phyloP scores from a whole-genome alignment of 35 echinoderm and acorn worm species.

The Chiridota heheva region DNA sequence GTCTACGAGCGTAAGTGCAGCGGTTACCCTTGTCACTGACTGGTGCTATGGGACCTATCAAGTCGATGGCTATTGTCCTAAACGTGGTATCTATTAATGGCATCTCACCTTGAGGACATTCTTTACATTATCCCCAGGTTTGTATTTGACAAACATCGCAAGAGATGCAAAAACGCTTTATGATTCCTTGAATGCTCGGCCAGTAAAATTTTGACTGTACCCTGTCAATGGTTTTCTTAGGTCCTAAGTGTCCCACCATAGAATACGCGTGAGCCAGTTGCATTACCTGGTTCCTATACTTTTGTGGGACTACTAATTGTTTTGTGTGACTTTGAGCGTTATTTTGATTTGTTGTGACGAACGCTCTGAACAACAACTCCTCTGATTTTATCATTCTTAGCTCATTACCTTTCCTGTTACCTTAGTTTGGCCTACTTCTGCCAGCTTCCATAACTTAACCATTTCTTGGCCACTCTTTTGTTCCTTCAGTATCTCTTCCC shows the following conservation, averaged over 20 bases:
- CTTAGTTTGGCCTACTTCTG: not conserved
- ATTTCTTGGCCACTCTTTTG: not conserved
- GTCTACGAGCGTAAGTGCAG: constrained; percentile 41
- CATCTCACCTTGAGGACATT: too few species aligned
- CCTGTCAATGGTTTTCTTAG: constrained; percentile 26
- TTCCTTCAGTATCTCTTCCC: not conserved
- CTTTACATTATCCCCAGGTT: not conserved
- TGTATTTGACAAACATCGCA: constrained; percentile 36
- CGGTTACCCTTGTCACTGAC: constrained; percentile 6
- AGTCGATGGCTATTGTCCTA: constrained; percentile 14
- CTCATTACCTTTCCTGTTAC: not conserved
- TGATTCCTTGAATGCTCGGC: constrained; percentile 24
- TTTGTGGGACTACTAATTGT: constrained; percentile 2
- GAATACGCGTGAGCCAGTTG: constrained; percentile 26
- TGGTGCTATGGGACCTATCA: constrained; percentile 24
- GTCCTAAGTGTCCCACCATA: constrained; percentile 42
- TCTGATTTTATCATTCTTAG: not conserved
- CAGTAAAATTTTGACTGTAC: constrained; percentile 20
- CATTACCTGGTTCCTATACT: too few species aligned
- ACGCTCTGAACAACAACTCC: constrained; percentile 9
- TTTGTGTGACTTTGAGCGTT: not conserved
- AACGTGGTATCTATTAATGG: constrained; percentile 36
- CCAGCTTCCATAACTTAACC: not conserved
- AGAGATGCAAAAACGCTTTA: constrained; percentile 15
- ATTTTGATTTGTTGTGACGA: not conserved